phyloP scores from a whole-genome alignment of 2,797 vertebrate genomes.

The Clamator glandarius region DNA sequence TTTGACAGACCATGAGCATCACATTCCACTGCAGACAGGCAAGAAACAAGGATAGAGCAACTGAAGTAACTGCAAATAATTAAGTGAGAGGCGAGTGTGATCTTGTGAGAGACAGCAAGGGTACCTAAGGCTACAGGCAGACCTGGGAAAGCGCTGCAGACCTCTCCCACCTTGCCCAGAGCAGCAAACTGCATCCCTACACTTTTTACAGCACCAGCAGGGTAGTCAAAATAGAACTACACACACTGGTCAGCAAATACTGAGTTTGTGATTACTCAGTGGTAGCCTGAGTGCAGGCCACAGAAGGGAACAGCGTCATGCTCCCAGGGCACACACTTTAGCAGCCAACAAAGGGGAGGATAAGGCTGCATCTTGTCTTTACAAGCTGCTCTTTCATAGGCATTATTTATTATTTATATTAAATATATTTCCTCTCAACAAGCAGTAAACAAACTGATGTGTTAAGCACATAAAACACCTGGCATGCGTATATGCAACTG shows the following conservation, averaged over 20 bases:
- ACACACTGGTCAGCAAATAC: background rate
- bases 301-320: background rate
- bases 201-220: background rate
- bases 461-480: background rate
- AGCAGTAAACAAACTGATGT: background rate
- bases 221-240: background rate
- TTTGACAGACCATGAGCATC: background rate
- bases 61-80: background rate
- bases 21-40: background rate
- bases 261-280: background rate
- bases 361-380: background rate
- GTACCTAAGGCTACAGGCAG: background rate
- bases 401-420: background rate
- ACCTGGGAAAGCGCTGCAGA: background rate
- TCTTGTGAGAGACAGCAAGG: background rate
- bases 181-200: background rate
- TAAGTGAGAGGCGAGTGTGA: background rate
- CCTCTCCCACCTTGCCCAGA: background rate
- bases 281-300: background rate
- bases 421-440: background rate
- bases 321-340: background rate
- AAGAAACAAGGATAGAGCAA: background rate
- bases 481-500: rapidly evolving
- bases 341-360: background rate
- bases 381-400: background rate